Base-by-base conservation (phyloP, 2,888 invertebrate species). In the Brachyptera putata region DNA sequence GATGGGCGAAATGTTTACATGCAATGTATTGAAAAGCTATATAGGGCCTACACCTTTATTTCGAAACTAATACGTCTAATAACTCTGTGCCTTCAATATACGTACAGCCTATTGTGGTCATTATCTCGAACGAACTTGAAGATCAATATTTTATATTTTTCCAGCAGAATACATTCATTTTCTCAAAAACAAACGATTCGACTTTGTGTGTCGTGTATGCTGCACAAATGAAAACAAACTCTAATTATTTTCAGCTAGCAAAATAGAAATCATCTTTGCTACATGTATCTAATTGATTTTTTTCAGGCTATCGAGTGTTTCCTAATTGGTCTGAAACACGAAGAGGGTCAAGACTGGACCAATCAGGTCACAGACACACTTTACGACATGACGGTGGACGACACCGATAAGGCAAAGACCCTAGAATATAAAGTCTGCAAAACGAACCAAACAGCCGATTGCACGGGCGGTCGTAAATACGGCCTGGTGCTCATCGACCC, bases 281-380 rank as follows among this genome's bases (percentile, higher is more conserved):
- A n/a, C n/a, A n/a, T n/a, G n/a, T n/a, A n/a, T n/a, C n/a, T 30
- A 11, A 7, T 30, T 30, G 11, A 30, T 30, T 30, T 30, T 5
- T 30, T 30, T 65, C 80, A 84, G 77, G 81, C 83, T 1, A 84
- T 86, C 36, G 83, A 84, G 71, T 86, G 85, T 70, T 70, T 77
- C 46, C 70, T 85, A 49, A 69, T 78, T n/a, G 82, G 83, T 63
- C 80, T 84, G 0, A 67, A 70, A 1, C 73, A 75, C 1, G 71
- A 77, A 1, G 69, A 72, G 1, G 72, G 1, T n/a, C n/a, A n/a
- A n/a, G 60, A 60, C 1, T 84, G 84, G 83, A 71, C 76, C 1
- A 78, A 78, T 26, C 78, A 78, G 48, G 77, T 77, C 2, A 78
- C 73, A 0, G 79, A 81, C 67, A 76, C 79, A 70, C 72, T 85